Base-by-base conservation (phyloP, 2,113 vertebrate species). In the Lepus timidus region DNA sequence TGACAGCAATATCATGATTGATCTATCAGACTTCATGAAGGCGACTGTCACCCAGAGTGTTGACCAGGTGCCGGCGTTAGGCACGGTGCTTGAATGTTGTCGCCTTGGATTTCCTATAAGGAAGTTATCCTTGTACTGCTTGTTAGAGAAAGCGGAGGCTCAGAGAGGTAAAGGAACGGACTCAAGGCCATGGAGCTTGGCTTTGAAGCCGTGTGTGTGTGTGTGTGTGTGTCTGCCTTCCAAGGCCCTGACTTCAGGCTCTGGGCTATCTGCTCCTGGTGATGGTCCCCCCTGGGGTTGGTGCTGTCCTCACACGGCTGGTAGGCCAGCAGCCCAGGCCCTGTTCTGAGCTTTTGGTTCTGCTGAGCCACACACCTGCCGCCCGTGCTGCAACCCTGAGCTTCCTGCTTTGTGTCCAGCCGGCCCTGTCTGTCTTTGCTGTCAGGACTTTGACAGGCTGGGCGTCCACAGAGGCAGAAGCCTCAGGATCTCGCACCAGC, bases 121-220 rank as follows among this genome's bases (percentile, higher is more conserved):
- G 44, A 12, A 89, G 44, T 49, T 89, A 33, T 64, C 49, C 36
- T 74, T 36, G 3, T 78, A 78, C 44, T 44, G 55, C 70, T 44
- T 44, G 94, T 74, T 61, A 62, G 52, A 94, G 71, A 87, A 89
- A 78, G 51, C 10, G 80, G 44, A 84, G 75, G 20, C 29, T 95
- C 6, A 23, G 62, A 90, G 80, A 76, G 10, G 10, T 75, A 75
- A 62, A 64, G n/a, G 19, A 86, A 33, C 16, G 86, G 73, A 39
- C 51, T 61, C 33, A 27, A 86, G 70, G 61, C 55, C 36, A 33
- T 14, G 55, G 52, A 87, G 49, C 39, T 78, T 93, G 90, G 71
- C 22, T 73, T 14, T 58, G 85, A 84, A 92, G 62, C 31, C 82
- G 52, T 9, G 19, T 55, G 67, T 92, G 44, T 44, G 44, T 44